A percentile compares a stretch with the other conserved stretches of the same genome.
Evolutionary conservation across 1,140 invertebrate species (phyloP).

Genomic region (Magallana angulata): DNA sequence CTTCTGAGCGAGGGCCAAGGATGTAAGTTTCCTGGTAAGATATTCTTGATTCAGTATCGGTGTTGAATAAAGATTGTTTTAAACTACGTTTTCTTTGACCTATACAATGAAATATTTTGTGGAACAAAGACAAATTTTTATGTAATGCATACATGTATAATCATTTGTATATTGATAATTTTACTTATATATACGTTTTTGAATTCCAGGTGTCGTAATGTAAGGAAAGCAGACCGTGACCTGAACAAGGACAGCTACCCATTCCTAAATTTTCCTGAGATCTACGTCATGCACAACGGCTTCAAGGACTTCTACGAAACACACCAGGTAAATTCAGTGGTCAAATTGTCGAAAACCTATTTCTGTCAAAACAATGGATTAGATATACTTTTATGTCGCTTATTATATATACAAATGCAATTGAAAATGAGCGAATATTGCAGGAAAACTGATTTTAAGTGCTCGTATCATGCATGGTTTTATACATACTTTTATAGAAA

Average conservation of each 20-base stretch:
- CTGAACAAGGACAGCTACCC: slow-evolving; percentile 92
- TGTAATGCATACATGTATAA: too few species aligned
- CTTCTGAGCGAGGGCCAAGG: slow-evolving; percentile 94
- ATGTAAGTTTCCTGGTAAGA: slow-evolving; percentile 82
- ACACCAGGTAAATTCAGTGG: slow-evolving; percentile 73
- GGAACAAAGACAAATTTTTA: too few species aligned
- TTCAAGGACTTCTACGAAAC: slow-evolving; percentile 92
- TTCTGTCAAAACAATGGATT: too few species aligned
- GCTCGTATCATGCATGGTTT: too few species aligned
- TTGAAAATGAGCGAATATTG: not conserved
- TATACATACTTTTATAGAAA: not conserved
- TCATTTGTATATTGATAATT: too few species aligned
- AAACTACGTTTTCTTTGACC: too few species aligned
- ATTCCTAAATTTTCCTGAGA: slow-evolving; percentile 91
- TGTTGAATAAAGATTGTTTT: too few species aligned
- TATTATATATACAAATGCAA: not conserved
- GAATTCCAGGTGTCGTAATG: slow-evolving; percentile 26
- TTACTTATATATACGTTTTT: too few species aligned
- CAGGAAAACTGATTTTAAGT: too few species aligned
- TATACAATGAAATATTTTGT: too few species aligned
- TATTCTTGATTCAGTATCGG: too few species aligned
- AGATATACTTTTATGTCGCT: not conserved
- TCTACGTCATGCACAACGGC: slow-evolving; percentile 95
- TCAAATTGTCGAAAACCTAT: too few species aligned
- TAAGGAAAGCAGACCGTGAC: slow-evolving; percentile 90